phyloP scores from a whole-genome alignment of 2,797 vertebrate species.

The Oryzias sinensis region DNA sequence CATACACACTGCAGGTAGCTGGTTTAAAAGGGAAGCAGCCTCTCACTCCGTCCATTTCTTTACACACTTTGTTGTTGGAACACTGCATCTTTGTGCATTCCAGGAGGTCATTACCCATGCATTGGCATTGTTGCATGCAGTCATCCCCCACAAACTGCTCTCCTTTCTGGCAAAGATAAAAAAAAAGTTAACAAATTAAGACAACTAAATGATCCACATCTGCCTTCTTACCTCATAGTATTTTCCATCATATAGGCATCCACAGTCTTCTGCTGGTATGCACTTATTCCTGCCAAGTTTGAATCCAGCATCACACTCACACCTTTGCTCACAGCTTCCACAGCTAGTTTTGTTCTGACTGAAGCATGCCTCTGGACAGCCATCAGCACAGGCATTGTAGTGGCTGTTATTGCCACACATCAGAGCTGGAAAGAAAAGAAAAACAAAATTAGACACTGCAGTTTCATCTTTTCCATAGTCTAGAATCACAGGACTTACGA shows the following conservation, averaged over 20 bases:
- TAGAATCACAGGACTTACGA: constrained; percentile 68
- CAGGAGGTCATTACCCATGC: constrained; percentile 59
- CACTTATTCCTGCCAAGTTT: constrained; percentile 77
- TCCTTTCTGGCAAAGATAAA: constrained; percentile 66
- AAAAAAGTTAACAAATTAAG: constrained; percentile 8
- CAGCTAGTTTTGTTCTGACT: constrained; percentile 55
- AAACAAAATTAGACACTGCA: background rate
- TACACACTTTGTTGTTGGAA: constrained; percentile 68
- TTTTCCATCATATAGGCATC: constrained; percentile 78
- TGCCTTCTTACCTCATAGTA: constrained; percentile 69
- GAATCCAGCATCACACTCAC: constrained; percentile 81
- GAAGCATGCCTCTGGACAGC: constrained; percentile 80
- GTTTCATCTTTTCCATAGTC: constrained; percentile 1
- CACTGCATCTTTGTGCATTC: constrained; percentile 73
- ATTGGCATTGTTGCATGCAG: constrained; percentile 74
- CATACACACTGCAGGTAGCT: constrained; percentile 78
- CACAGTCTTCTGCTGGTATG: constrained; percentile 77
- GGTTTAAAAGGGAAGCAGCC: constrained; percentile 76
- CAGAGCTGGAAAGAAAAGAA: constrained; percentile 60
- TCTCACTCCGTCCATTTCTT: constrained; percentile 58
- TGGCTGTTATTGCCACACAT: constrained; percentile 80
- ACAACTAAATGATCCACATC: constrained; percentile 2
- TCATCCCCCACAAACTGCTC: constrained; percentile 55
- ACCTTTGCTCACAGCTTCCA: constrained; percentile 78
- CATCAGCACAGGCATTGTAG: constrained; percentile 77